phyloP scores from a whole-genome alignment of 1,140 invertebrate genomes.

The Holcopasites calliopsidis region DNA sequence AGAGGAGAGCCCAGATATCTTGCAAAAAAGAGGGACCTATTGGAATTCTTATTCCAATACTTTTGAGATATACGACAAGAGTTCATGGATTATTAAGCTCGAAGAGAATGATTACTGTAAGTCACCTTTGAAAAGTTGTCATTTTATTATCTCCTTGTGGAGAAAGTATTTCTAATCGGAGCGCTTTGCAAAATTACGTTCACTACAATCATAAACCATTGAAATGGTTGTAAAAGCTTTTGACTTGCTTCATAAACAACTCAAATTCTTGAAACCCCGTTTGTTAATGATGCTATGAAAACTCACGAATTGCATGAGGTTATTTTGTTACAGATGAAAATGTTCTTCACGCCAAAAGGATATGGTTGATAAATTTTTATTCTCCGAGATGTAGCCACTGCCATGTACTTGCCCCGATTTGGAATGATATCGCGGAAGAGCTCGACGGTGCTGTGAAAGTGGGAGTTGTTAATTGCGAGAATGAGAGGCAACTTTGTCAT shows the following conservation, averaged over 20 bases:
- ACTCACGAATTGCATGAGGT: no score
- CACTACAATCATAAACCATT: no score
- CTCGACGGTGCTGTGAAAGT: constrained; percentile 86
- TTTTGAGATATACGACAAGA: constrained; percentile 94
- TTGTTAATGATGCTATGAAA: no score
- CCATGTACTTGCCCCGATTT: constrained; percentile 88
- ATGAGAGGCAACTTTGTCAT: constrained; percentile 86
- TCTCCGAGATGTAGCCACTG: constrained; percentile 92
- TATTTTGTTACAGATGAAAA: constrained; percentile 79
- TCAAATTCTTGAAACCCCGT: no score
- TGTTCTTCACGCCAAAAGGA: constrained; percentile 81
- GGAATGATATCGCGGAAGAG: constrained; percentile 88
- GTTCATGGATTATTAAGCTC: constrained; percentile 89
- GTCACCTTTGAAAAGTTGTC: constrained; percentile 47
- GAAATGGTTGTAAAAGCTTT: no score
- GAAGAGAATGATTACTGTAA: constrained; percentile 88
- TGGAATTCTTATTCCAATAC: constrained; percentile 91
- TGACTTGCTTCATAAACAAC: no score
- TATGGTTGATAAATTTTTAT: constrained; percentile 94
- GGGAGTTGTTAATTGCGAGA: constrained; percentile 91
- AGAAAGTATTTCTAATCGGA: no score
- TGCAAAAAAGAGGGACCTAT: constrained; percentile 82
- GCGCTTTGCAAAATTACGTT: no score
- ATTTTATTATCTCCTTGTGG: no score
- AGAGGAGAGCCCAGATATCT: constrained; percentile 81